Evolutionary conservation across 2,113 vertebrate genomes (phyloP).

Genomic region (Colossoma macropomum): DNA sequence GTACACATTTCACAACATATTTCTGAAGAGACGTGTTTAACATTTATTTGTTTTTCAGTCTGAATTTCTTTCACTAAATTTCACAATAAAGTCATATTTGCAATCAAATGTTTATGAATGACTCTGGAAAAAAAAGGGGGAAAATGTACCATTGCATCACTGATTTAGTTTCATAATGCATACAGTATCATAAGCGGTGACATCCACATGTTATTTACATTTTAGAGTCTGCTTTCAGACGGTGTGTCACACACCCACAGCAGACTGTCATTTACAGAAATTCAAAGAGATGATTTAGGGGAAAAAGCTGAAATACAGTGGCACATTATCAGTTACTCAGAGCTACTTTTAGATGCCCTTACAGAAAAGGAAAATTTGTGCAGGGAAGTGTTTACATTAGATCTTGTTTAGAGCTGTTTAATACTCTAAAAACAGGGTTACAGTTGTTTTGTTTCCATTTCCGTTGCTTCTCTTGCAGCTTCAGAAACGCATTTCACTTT

Average conservation of each 20-base stretch:
- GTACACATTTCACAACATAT: too few relatives aligned
- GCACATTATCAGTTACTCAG: not conserved
- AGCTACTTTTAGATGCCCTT: not conserved
- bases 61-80: not conserved
- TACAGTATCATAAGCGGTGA: not conserved
- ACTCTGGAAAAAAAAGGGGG: too few relatives aligned
- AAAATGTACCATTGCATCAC: too few relatives aligned
- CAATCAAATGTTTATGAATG: not conserved
- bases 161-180: too few relatives aligned
- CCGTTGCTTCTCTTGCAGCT: not conserved
- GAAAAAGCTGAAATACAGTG: not conserved
- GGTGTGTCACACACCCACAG: not conserved
- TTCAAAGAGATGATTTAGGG: constrained; percentile 15
- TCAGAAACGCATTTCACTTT: not conserved
- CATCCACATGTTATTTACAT: not conserved
- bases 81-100: constrained; percentile 6
- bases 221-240: not conserved
- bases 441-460: not conserved
- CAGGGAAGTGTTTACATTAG: not conserved
- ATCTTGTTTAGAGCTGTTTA: not conserved
- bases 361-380: not conserved
- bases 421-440: not conserved
- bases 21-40: not conserved
- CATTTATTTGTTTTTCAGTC: not conserved
- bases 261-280: not conserved